These are phyloP conservation scores for Chinchilla lanigera DNA, from an alignment of 2,113 vertebrate genomes.

Conservation along the genomic window DNA sequence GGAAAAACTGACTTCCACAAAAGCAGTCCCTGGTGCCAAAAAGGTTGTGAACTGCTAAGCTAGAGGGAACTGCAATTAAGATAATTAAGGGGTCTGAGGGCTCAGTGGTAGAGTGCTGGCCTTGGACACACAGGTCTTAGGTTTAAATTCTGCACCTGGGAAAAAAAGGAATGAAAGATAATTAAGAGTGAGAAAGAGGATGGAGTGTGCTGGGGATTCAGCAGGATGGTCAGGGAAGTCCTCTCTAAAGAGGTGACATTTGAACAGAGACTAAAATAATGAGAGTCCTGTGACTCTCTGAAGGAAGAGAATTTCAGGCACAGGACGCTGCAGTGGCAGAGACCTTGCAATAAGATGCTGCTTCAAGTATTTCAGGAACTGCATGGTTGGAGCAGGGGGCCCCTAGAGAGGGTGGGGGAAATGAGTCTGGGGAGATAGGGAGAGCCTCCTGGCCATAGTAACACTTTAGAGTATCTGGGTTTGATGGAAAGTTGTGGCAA, in stretches of 20 bases:
- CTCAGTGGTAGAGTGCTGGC: background rate
- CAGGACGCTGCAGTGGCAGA: background rate
- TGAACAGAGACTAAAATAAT: background rate
- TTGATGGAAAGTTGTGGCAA: background rate
- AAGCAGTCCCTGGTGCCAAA: background rate
- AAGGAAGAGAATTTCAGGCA: background rate
- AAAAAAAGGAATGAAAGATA: background rate
- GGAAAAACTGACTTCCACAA: background rate
- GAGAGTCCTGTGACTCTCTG: background rate
- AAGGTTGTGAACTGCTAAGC: background rate
- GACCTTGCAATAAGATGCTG: background rate
- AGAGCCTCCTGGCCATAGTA: accelerated
- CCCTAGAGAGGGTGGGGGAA: background rate
- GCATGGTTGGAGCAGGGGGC: background rate
- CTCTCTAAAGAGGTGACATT: background rate
- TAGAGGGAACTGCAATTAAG: background rate
- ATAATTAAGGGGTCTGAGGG: background rate
- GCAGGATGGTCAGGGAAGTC: background rate
- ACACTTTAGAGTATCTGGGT: background rate
- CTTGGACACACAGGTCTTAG: background rate
- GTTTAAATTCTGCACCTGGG: background rate
- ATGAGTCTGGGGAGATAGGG: background rate
- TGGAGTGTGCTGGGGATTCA: background rate
- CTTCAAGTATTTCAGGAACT: background rate
- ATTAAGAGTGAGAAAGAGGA: background rate